These are phyloP conservation scores for Trichosurus vulpecula DNA, from an alignment of 2,797 vertebrate species.

Conservation along the genomic window DNA sequence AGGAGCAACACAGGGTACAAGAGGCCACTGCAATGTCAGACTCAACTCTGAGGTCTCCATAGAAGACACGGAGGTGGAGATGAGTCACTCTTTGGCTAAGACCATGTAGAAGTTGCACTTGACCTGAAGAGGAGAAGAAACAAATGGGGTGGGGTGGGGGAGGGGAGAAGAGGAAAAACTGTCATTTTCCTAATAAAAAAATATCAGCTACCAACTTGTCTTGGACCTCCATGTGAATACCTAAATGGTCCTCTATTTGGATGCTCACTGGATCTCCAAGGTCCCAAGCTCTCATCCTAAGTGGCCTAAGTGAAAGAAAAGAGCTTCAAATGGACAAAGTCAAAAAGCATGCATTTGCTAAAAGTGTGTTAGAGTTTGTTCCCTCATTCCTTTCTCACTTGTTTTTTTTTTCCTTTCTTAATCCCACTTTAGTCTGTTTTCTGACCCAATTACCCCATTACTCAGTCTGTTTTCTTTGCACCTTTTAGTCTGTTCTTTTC, in stretches of 20 bases:
- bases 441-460: background rate
- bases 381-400: constrained; percentile 32
- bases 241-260: background rate
- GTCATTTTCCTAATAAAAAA: constrained; percentile 78
- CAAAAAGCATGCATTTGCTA: constrained; percentile 15
- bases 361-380: background rate
- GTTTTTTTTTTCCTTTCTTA: constrained; percentile 17
- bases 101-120: constrained; percentile 83
- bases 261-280: background rate
- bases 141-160: constrained; percentile 66
- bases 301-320: background rate
- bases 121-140: constrained; percentile 84
- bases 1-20: constrained; percentile 76
- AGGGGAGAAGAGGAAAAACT: constrained; percentile 72
- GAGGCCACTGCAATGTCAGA: constrained; percentile 80
- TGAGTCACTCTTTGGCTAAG: constrained; percentile 82
- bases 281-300: background rate
- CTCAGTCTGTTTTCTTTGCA: constrained; percentile 28
- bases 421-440: constrained; percentile 16
- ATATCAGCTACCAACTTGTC: background rate
- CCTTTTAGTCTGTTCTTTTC: constrained; percentile 41
- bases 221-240: background rate
- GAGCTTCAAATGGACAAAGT: background rate
- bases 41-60: constrained; percentile 84
- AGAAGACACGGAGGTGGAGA: constrained; percentile 79